Evolutionary conservation across 2,797 vertebrate species (phyloP).

Genomic region (Sebastes iracundus): DNA sequence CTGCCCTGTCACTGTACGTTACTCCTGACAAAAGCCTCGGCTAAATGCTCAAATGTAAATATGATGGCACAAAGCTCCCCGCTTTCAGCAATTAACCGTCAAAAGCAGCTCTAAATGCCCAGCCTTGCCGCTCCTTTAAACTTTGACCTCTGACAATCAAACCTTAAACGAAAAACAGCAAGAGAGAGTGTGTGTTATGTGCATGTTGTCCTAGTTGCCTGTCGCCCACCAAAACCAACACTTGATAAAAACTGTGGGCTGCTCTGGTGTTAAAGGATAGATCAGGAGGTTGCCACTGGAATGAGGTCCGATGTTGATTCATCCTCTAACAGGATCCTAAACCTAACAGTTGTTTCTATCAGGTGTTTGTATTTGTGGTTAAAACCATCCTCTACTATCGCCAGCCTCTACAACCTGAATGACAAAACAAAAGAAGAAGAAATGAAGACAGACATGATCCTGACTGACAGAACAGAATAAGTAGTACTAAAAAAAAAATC

Average conservation of each 20-base stretch:
- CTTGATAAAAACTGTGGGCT: slow-evolving; percentile 9
- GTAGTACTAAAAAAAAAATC: slow-evolving; percentile 74
- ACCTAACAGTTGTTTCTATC: slow-evolving; percentile 24
- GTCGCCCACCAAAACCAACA: slow-evolving; percentile 29
- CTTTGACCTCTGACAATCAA: slow-evolving; percentile 3
- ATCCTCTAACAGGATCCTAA: slow-evolving; percentile 42
- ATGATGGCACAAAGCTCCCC: slow-evolving; percentile 24
- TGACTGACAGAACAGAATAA: slow-evolving; percentile 68
- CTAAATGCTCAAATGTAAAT: slow-evolving; percentile 18
- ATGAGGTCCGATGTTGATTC: slow-evolving; percentile 71
- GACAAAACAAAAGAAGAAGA: not conserved
- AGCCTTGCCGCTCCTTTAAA: not conserved
- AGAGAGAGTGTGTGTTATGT: not conserved
- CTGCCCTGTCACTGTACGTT: slow-evolving; percentile 27
- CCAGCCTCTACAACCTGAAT: slow-evolving; percentile 46
- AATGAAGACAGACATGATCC: slow-evolving; percentile 60
- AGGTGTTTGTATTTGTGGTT: slow-evolving; percentile 34
- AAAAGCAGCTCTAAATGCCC: not conserved
- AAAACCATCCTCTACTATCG: slow-evolving; percentile 48
- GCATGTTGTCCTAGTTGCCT: slow-evolving; percentile 50
- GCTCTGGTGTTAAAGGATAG: slow-evolving; percentile 41
- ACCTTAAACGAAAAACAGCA: slow-evolving; percentile 22
- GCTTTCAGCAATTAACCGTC: slow-evolving; percentile 18
- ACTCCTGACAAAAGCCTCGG: not conserved
- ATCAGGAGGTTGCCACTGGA: slow-evolving; percentile 54